A percentile compares a stretch with the other conserved stretches of the same genome.
Conservation (phyloP, 2,888 invertebrate genomes). For the Drosophila kokeensis region DNA sequence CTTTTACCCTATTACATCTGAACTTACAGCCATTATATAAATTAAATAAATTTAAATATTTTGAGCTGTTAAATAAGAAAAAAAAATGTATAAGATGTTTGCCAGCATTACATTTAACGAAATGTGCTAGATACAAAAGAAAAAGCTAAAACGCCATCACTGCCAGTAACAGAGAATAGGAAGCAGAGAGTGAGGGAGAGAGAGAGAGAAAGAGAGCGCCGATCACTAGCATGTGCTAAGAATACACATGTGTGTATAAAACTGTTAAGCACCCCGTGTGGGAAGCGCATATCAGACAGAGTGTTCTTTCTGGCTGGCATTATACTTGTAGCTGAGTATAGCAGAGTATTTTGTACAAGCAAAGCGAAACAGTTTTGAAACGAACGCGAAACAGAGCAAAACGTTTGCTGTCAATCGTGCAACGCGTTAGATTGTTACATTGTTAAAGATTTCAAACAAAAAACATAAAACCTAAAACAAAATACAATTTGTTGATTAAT, state of each 20-base stretch:
- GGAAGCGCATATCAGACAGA: constrained; percentile 22
- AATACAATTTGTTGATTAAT: constrained; percentile 45
- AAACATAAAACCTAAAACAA: constrained; percentile 25
- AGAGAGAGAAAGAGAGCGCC: constrained; percentile 19
- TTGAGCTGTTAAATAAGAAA: not conserved
- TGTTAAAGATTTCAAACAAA: constrained; percentile 16
- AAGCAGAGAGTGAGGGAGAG: not conserved
- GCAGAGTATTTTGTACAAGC: constrained; percentile 64
- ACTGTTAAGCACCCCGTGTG: constrained; percentile 30
- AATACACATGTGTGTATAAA: constrained; percentile 52
- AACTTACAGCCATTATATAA: not conserved
- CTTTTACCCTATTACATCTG: not conserved
- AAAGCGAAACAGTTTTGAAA: constrained; percentile 76
- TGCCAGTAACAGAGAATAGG: constrained; percentile 31
- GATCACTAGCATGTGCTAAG: constrained; percentile 52
- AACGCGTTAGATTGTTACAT: constrained; percentile 30
- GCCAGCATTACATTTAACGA: not conserved
- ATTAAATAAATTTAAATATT: not conserved
- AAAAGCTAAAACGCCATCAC: constrained; percentile 28
- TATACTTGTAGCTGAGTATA: constrained; percentile 25
- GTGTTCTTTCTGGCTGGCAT: constrained; percentile 22
- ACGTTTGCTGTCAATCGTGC: constrained; percentile 42
- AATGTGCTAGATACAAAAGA: not conserved
- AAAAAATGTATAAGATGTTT: not conserved
- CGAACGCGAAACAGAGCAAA: constrained; percentile 71